phyloP scores from a whole-genome alignment of 2,888 invertebrate species.

The Gibbula magus region DNA sequence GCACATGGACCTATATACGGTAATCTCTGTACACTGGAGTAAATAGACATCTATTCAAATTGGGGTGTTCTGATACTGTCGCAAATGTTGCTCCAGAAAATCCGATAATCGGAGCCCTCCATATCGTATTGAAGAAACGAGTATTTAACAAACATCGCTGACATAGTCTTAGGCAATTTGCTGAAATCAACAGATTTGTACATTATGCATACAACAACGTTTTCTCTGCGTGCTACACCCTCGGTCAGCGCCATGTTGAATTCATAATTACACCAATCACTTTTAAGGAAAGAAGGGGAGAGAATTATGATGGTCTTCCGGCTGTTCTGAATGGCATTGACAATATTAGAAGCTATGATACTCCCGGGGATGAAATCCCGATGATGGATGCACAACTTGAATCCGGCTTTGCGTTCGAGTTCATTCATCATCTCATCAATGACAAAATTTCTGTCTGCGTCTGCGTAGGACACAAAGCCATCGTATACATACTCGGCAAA shows the following conservation, averaged over 20 bases:
- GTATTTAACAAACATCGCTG: background rate
- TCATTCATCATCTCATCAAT: background rate
- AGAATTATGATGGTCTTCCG: slow-evolving; percentile 6
- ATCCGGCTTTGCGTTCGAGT: background rate
- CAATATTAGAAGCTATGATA: background rate
- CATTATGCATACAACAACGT: background rate
- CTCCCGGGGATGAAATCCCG: background rate
- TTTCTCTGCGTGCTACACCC: background rate
- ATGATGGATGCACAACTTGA: background rate
- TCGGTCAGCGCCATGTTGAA: background rate
- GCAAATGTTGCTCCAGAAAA: background rate
- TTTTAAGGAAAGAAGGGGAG: background rate
- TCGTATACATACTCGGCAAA: background rate
- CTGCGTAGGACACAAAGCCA: background rate
- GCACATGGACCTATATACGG: too few relatives aligned
- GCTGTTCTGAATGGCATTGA: background rate
- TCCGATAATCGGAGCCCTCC: background rate
- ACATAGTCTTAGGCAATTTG: background rate
- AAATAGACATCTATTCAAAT: too few relatives aligned
- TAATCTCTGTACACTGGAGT: too few relatives aligned
- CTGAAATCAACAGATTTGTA: background rate
- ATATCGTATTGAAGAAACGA: background rate
- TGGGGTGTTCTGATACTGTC: background rate
- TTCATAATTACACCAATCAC: background rate
- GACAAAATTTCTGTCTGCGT: background rate